Evolutionary conservation across 2,888 invertebrate species (phyloP), one percentile per base, ranked within the genome.

Genomic region (Clivina fossor): DNA sequence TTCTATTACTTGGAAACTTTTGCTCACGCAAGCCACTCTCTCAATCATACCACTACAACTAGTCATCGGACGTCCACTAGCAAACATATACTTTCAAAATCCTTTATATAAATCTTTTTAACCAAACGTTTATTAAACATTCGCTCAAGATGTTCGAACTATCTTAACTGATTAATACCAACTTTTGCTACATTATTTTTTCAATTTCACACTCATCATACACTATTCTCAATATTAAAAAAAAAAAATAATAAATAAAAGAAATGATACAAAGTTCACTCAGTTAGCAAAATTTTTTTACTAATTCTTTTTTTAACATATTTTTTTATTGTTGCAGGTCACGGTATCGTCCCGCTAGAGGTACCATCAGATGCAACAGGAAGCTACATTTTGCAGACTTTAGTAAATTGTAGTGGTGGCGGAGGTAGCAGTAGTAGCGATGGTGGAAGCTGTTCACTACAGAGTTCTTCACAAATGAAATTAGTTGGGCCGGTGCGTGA

Each of bases 401-500:
- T 80, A 0, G 80, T 83, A 0, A 81, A 82, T 30, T 83, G 83
- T 65, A 75, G 78, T 2, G 77, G 83, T 65, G 75, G 77, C 2
- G 77, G 77, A 4, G 77, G 74, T 54, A 77, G 76, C 4, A 75
- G 77, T 32, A 61, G 63, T 19, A 51, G 33, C 9, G 47, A 63
- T 64, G 57, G 48, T 28, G 46, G 43, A 15, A 50, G 61, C 43
- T 82, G 82, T 60, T 77, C 79, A 0, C 74, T 82, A 4, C 80
- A 79, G 69, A 81, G 80, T 60, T 79, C 80, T 63, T 81, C 82
- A 58, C 76, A 80, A 63, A 79, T 84, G 66, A 74, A 80, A 37
- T 74, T 84, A n/a, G 76, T 82, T 11, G 83, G 83, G 0, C 80
- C 82, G 0, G 82, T 84, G 1, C 72, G 84, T 19, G 83, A 84